Evolutionary conservation across 2,113 vertebrate species (phyloP), one percentile per base, ranked within the genome.

Genomic region (Chlorocebus sabaeus): DNA sequence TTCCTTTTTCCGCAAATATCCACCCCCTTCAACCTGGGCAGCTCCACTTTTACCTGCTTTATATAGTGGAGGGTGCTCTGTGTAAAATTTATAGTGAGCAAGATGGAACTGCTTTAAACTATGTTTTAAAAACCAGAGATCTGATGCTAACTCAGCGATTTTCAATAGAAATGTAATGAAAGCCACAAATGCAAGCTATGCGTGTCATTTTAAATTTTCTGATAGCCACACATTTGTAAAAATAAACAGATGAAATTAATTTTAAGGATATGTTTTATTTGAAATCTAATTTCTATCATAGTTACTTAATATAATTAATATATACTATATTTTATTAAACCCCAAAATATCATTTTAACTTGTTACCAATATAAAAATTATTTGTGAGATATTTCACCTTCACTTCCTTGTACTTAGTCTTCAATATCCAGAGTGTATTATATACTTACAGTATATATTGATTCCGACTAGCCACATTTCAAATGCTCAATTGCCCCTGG

Each of bases 401-500:
- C 3, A 5, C 3, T 61, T 86, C 70, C 83, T 72, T 80, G 45
- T 52, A 67, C 45, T 40, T 45, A 25, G 20, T 79, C 70, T 93
- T 95, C 59, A 73, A 40, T n/a, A 32, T 35, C 78, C 23, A 2
- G 48, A 40, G 40, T 30, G 4, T 50, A 23, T n/a, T 43, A 12
- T 3, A 27, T 2, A 27, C 40, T 73, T 8, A 40, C 6, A 35
- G n/a, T 4, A 8, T 22, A 0, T 8, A 2, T 35, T 0, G 0
- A 22, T 64, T 68, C 76, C 3, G 70, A 70, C 50, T 55, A 27
- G 57, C 35, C 43, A 55, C 25, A 13, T 48, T 90, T 57, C n/a
- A 6, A 9, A 45, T 8, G 40, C 22, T n/a, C 45, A 16, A 3
- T 0, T 2, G 16, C 50, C n/a, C 9, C n/a, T 3, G 61, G 38